A percentile compares a stretch with the other conserved stretches of the same genome.
Evolutionary conservation across 1,140 invertebrate genomes (phyloP).

Genomic region (Bombus superbus): DNA sequence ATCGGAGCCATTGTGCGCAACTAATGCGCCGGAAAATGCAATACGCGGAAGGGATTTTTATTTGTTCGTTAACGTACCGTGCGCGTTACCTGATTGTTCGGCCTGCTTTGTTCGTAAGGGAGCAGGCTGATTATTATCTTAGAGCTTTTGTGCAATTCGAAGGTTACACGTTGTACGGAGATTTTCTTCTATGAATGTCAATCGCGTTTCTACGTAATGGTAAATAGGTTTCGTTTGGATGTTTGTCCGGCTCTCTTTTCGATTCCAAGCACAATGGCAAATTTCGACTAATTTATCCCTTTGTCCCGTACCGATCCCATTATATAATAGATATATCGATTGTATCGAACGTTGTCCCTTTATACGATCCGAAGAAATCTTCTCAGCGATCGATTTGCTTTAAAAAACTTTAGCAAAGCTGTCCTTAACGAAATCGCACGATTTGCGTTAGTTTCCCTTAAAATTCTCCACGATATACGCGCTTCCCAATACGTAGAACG

Average conservation of each 20-base stretch:
- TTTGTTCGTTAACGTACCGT: constrained; percentile 32
- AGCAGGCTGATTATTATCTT: neutral
- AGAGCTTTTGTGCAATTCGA: neutral
- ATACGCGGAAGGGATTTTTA: constrained; percentile 44
- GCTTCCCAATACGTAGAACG: neutral
- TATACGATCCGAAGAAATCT: too few species aligned
- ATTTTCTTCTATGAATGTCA: neutral
- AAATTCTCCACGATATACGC: neutral
- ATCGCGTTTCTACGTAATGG: neutral
- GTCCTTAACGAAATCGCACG: too few species aligned
- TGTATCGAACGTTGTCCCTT: too few species aligned
- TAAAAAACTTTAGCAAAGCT: neutral
- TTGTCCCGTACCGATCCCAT: neutral
- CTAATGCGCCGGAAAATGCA: constrained; percentile 47
- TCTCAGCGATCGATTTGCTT: neutral
- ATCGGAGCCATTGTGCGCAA: constrained; percentile 18
- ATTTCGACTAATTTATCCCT: neutral
- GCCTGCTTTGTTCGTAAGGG: neutral
- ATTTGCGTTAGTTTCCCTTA: neutral
- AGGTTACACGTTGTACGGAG: neutral
- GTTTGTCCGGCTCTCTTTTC: neutral
- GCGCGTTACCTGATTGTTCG: constrained; percentile 17
- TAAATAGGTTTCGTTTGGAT: neutral
- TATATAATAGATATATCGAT: too few species aligned
- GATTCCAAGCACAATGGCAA: neutral